Base-by-base conservation (phyloP, 2,113 vertebrate genomes). In the Xiphophorus maculatus region DNA sequence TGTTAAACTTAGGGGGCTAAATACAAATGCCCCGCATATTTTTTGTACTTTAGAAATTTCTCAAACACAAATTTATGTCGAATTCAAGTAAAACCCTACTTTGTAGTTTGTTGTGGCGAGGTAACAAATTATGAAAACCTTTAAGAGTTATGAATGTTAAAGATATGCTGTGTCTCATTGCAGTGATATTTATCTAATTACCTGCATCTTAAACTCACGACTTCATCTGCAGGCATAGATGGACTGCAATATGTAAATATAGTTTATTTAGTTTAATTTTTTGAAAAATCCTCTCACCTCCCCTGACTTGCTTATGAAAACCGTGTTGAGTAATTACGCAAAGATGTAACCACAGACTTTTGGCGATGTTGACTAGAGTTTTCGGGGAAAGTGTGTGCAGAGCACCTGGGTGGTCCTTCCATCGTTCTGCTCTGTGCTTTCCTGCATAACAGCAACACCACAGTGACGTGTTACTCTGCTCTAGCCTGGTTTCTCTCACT, bases 341-440 rank as follows among this genome's bases (percentile, higher is more conserved):
- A 68, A 68, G 65, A 70, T 62, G 37, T 66, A 67, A 51, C 51
- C 51, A 25, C 51, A 58, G 51, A 3, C 51, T 63, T 60, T 71
- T 64, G 65, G n/a, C 69, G 79, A 79, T 40, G 66, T 29, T 65
- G 54, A 80, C 64, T 64, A 71, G 33, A 80, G 28, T 44, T 66
- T 8, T 48, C 71, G 68, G 28, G 48, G 69, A 62, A 79, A 62
- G 61, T 83, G 77, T 80, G 58, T 69, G 62, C 48, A 19, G 27
- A 42, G 33, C 71, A 42, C 83, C 76, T 90, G 89, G 90, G 81
- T 93, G 90, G 87, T 90, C 87, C 30, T 4, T 83, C 63, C 51
- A 25, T 66, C 61, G 65, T 63, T 69, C 76, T 42, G 40, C 40
- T 4, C 68, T 70, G 32, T 28, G 67, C 71, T 81, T 67, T 81